Conservation (phyloP, 2,888 invertebrate species). For the Lysandra coridon region DNA sequence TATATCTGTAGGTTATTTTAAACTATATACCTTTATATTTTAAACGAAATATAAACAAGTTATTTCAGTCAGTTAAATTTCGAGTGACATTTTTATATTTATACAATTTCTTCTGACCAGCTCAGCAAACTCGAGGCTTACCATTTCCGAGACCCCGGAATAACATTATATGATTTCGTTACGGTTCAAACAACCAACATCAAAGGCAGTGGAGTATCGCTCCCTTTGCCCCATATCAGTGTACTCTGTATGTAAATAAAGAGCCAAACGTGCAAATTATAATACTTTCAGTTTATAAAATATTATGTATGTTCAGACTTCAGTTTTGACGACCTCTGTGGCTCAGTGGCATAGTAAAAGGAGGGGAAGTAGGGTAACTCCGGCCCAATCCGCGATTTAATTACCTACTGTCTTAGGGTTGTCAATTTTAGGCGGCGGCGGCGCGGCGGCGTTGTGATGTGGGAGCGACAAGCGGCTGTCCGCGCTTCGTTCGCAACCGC, state of each 20-base stretch:
- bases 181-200: slow-evolving; percentile 10
- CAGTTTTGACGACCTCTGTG: no score
- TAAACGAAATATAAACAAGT: no score
- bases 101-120: slow-evolving; percentile 1
- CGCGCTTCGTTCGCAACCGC: no score
- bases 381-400: no score
- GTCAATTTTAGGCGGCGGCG: no score
- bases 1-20: neutral
- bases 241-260: slow-evolving; percentile 3
- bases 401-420: no score
- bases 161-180: slow-evolving; percentile 25
- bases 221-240: neutral
- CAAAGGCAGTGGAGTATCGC: slow-evolving; percentile 21
- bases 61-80: neutral
- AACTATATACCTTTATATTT: no score
- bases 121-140: neutral
- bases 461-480: no score
- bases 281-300: neutral
- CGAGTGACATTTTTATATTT: neutral
- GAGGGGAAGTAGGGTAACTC: no score
- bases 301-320: no score
- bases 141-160: neutral
- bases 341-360: no score
- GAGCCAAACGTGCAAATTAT: neutral
- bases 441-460: no score